Conservation (phyloP, 2,797 vertebrate species). For the Tenualosa thibaudeaui region DNA sequence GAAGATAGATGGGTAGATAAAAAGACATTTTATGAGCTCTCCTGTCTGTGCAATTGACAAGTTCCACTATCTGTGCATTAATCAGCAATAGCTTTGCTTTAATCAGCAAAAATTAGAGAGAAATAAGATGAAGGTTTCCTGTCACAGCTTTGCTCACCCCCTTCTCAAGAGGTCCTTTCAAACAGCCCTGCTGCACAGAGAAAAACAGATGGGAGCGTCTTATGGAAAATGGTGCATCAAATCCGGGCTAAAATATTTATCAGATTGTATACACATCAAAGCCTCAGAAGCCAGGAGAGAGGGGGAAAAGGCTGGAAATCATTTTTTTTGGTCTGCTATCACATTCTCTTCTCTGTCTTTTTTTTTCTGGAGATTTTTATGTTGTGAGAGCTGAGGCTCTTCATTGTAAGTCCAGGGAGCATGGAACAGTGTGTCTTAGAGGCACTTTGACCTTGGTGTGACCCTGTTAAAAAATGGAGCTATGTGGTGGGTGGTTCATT, state of each 20-base stretch:
- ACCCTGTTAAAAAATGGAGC: background rate
- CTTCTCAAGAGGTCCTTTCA: background rate
- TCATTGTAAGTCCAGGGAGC: background rate
- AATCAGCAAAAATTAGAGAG: background rate
- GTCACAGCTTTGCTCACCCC: slow-evolving; percentile 10
- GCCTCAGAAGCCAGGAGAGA: slow-evolving; percentile 17
- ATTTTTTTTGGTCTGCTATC: background rate
- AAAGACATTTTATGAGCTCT: background rate
- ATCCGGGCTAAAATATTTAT: slow-evolving; percentile 48
- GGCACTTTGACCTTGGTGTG: slow-evolving; percentile 20
- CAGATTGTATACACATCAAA: slow-evolving; percentile 47
- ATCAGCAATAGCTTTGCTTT: background rate
- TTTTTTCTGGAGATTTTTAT: background rate
- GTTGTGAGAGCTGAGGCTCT: background rate
- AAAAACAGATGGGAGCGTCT: slow-evolving; percentile 41
- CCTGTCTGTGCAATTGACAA: background rate
- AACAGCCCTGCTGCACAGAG: background rate
- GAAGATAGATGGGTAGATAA: background rate
- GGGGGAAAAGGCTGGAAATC: background rate
- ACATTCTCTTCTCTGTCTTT: background rate
- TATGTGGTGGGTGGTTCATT: too few species aligned
- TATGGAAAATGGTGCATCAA: slow-evolving; percentile 40
- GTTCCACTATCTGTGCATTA: background rate
- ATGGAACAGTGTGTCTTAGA: background rate
- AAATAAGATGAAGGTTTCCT: slow-evolving; percentile 28